These are phyloP conservation scores for Lepus americanus DNA, from an alignment of 2,113 vertebrate species.

Conservation along the genomic window DNA sequence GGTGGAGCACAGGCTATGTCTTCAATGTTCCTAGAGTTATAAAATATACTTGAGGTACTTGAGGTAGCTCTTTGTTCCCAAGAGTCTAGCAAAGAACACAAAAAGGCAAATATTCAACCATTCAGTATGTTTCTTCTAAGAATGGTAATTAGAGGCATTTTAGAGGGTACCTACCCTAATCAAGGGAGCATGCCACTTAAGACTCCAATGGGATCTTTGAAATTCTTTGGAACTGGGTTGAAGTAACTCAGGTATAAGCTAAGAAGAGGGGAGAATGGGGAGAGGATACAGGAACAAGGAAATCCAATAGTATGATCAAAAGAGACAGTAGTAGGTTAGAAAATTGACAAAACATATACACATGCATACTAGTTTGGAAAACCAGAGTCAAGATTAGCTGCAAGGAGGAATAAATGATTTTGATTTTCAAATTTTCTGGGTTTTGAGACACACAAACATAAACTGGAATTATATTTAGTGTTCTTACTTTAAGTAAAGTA, in stretches of 20 bases:
- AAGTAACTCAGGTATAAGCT: neutral
- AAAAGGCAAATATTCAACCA: neutral
- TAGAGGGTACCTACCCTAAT: neutral
- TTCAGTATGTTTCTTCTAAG: neutral
- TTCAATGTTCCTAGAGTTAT: neutral
- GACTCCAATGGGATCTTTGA: neutral
- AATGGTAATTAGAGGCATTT: neutral
- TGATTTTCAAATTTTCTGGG: neutral
- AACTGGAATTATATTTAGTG: neutral
- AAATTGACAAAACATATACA: neutral
- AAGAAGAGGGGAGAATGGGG: neutral
- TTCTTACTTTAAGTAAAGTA: neutral
- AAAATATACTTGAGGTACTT: neutral
- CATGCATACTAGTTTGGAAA: neutral
- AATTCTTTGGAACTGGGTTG: neutral
- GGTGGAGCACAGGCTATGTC: neutral
- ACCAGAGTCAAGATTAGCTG: neutral
- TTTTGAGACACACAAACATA: conserved; percentile 10
- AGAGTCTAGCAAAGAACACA: neutral
- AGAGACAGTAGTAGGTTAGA: neutral
- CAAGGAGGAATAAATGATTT: neutral
- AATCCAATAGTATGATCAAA: neutral
- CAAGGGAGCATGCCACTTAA: neutral
- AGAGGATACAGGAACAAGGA: neutral
- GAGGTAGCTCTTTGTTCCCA: neutral